These are phyloP conservation scores for Drosophila engyochracea DNA, from an alignment of 2,888 invertebrate genomes.

Conservation along the genomic window DNA sequence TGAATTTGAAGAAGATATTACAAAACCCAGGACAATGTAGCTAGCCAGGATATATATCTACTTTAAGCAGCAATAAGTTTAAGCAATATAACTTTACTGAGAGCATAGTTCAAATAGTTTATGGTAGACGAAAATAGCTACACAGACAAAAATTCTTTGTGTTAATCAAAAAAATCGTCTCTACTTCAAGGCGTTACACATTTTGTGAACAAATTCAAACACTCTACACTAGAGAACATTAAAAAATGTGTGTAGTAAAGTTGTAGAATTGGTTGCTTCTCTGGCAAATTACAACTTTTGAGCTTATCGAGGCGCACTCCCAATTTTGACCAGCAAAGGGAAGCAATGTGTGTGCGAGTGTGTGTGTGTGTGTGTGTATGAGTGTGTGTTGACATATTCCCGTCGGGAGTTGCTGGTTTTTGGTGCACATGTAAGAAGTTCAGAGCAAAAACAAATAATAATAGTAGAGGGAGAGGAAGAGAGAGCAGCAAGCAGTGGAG, in stretches of 20 bases:
- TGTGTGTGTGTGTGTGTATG: conserved; percentile 10
- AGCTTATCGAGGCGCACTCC: conserved; percentile 62
- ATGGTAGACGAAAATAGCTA: neutral
- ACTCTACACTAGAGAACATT: neutral
- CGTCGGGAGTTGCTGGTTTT: conserved; percentile 57
- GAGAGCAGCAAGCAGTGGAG: neutral
- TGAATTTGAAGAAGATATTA: neutral
- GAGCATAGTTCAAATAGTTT: neutral
- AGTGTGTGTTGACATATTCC: conserved; percentile 53
- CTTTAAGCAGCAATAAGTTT: neutral
- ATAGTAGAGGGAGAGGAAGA: neutral
- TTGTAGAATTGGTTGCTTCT: conserved; percentile 20
- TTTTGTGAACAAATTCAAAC: no score
- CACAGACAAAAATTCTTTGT: neutral
- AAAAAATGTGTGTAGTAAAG: conserved; percentile 1
- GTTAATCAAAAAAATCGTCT: neutral
- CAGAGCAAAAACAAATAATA: conserved; percentile 71
- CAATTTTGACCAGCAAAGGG: conserved; percentile 5
- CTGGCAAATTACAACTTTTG: conserved; percentile 57
- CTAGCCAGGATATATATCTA: neutral
- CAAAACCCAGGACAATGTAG: neutral
- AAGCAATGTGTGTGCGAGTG: neutral
- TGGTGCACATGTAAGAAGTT: conserved; percentile 71
- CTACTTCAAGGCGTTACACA: neutral
- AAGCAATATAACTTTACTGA: neutral